Conservation (phyloP, 1,140 invertebrate genomes). For the Aphelenchoides fujianensis region DNA sequence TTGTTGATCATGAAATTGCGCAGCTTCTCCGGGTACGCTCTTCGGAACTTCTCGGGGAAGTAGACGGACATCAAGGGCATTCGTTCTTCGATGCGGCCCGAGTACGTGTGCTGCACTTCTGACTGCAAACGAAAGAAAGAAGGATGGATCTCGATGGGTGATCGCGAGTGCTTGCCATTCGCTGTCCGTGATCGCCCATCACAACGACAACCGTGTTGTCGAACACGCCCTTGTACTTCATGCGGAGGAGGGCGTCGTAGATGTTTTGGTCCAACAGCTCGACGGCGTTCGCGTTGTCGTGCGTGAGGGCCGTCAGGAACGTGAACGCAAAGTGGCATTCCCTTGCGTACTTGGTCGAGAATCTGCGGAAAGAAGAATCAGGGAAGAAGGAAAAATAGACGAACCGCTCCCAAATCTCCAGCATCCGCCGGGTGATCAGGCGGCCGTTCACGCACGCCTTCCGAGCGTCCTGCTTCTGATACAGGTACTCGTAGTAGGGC, state of each 20-base stretch:
- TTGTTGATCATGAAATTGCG: conserved; percentile 33
- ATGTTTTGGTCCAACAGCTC: not conserved
- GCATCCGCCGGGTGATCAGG: not conserved
- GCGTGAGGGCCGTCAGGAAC: not conserved
- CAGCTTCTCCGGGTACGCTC: conserved; percentile 14
- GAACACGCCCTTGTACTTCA: conserved; percentile 37
- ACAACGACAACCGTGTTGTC: conserved; percentile 64
- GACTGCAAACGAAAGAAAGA: not conserved
- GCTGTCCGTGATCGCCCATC: conserved; percentile 64
- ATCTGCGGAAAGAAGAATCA: not conserved
- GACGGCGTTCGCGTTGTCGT: conserved; percentile 9
- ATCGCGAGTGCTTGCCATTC: conserved; percentile 42
- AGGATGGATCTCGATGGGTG: not conserved
- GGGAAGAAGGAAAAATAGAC: not conserved
- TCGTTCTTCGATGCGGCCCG: conserved; percentile 59
- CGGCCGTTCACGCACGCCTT: not conserved
- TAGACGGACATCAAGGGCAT: conserved; percentile 57
- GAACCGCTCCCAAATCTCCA: conserved; percentile 16
- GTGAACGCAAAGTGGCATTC: conserved; percentile 9
- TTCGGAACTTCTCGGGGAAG: conserved; percentile 40
- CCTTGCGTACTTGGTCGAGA: not conserved
- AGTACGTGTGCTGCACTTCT: conserved; percentile 41
- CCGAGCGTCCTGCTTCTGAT: conserved; percentile 1
- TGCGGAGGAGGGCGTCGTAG: not conserved
- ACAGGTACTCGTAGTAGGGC: conserved; percentile 12